Evolutionary conservation across 2,888 invertebrate species (phyloP).

Genomic region (Dimorphilus gyrociliatus): DNA sequence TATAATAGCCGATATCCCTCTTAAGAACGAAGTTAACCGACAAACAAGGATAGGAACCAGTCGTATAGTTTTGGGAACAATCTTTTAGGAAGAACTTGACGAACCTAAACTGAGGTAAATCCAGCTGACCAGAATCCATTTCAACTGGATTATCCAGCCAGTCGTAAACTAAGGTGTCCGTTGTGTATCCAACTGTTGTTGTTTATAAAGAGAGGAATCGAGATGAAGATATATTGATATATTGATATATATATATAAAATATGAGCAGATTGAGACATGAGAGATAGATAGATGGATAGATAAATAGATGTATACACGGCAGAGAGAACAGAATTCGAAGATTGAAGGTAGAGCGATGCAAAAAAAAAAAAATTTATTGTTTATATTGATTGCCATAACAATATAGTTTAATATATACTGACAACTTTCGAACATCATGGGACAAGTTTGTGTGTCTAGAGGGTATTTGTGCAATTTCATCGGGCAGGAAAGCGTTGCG

Average conservation of each 20-base stretch:
- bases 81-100: slow-evolving; percentile 9
- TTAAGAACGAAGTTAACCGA: slow-evolving; percentile 11
- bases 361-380: no score
- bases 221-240: background rate
- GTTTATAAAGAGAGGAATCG: background rate
- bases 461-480: slow-evolving; percentile 29
- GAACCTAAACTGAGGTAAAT: slow-evolving; percentile 15
- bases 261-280: background rate
- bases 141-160: slow-evolving; percentile 12
- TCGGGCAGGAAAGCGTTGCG: slow-evolving; percentile 23
- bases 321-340: no score
- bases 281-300: no score
- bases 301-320: no score
- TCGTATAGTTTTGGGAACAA: slow-evolving; percentile 16
- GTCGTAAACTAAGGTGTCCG: slow-evolving; percentile 11
- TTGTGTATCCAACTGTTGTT: slow-evolving; percentile 14
- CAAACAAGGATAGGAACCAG: slow-evolving; percentile 14
- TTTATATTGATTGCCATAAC: background rate
- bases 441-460: slow-evolving; percentile 26
- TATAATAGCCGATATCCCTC: slow-evolving; percentile 13
- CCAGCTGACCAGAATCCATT: slow-evolving; percentile 6
- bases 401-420: slow-evolving; percentile 11
- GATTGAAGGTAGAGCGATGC: no score
- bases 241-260: background rate
- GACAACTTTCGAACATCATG: slow-evolving; percentile 30